Conservation (phyloP, 2,113 vertebrate genomes). For the Alosa alosa region DNA sequence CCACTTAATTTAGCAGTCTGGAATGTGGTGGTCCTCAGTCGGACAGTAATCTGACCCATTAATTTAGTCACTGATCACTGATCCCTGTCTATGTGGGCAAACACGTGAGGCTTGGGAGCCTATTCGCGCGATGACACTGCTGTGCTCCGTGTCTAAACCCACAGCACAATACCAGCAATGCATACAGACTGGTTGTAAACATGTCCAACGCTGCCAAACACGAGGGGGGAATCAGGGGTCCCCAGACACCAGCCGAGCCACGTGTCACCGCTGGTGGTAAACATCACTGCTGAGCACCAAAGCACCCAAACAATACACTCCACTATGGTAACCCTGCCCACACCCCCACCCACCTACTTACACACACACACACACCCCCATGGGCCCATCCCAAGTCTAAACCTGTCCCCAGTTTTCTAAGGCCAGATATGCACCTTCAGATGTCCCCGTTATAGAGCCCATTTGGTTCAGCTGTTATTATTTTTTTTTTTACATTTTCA, state of each 20-base stretch:
- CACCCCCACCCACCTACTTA: background rate
- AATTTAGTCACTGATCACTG: conserved; percentile 28
- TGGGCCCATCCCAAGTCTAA: too few relatives aligned
- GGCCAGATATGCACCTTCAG: too few relatives aligned
- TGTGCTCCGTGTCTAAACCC: background rate
- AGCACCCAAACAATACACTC: background rate
- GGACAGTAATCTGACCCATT: conserved; percentile 27
- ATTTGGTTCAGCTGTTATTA: too few relatives aligned
- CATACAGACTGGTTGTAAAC: conserved; percentile 27
- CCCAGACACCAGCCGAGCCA: background rate
- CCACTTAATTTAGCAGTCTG: conserved; percentile 13
- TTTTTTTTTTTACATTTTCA: too few relatives aligned
- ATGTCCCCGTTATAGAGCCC: too few relatives aligned
- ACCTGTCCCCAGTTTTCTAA: background rate
- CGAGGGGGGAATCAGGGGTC: background rate
- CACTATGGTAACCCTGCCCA: background rate
- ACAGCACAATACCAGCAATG: conserved; percentile 32
- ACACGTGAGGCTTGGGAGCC: background rate
- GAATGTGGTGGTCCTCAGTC: conserved; percentile 16
- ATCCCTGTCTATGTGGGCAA: background rate
- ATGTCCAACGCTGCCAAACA: background rate
- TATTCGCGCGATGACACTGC: background rate
- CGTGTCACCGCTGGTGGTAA: background rate
- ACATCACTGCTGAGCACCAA: background rate
- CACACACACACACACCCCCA: background rate